phyloP scores from a whole-genome alignment of 2,113 vertebrate species.

The Helogale parvula region DNA sequence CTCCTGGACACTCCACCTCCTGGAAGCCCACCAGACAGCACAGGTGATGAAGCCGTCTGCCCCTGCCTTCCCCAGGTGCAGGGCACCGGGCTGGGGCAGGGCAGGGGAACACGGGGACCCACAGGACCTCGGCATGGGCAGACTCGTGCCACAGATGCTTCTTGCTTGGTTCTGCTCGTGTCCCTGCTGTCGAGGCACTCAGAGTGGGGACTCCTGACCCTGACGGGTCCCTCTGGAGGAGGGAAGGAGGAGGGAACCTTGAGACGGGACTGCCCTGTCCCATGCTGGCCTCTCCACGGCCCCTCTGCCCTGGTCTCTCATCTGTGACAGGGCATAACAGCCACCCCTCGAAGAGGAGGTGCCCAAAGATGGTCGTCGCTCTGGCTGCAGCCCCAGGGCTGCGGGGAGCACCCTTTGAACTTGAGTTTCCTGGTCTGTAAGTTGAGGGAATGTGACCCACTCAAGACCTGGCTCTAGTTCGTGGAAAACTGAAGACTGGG shows the following conservation, averaged over 20 bases:
- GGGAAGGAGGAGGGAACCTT: not conserved
- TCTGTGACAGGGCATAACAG: not conserved
- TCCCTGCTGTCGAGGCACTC: not conserved
- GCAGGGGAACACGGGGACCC: not conserved
- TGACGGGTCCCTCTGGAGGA: not conserved
- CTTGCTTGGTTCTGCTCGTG: not conserved
- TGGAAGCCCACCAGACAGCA: not conserved
- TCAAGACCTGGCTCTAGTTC: not conserved
- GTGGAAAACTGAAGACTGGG: not conserved
- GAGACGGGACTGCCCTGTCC: not conserved
- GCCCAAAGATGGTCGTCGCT: accelerated
- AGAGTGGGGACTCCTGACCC: not conserved
- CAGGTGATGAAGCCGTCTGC: no score
- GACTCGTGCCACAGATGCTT: not conserved
- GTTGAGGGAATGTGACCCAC: not conserved
- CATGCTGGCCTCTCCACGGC: not conserved
- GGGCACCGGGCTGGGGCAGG: not conserved
- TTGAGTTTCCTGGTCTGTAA: not conserved
- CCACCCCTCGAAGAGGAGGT: not conserved
- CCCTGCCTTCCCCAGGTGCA: not conserved
- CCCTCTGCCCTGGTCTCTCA: not conserved
- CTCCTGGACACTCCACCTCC: not conserved
- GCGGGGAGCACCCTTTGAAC: accelerated
- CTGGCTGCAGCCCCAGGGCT: not conserved
- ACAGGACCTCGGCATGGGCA: not conserved